Percentiles rank a stretch among this genome's conserved stretches.
Evolutionary conservation across 2,797 vertebrate genomes (phyloP).

Genomic region (Gephyroberyx darwinii): DNA sequence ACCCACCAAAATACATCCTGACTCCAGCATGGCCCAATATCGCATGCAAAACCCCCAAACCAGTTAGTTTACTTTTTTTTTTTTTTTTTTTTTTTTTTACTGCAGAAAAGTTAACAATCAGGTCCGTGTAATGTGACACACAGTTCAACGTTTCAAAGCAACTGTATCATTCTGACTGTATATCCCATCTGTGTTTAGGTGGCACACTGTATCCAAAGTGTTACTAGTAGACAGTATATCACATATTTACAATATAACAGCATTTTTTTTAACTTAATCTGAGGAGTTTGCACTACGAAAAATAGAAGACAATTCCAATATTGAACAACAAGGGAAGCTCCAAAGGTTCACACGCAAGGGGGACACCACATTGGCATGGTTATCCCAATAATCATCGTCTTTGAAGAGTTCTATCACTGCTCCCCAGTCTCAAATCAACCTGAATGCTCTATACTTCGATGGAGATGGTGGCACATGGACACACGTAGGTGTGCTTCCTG

Average conservation of each 20-base stretch:
- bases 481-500: constrained; percentile 36
- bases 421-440: constrained; percentile 9
- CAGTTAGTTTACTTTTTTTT: constrained; percentile 34
- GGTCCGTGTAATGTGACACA: constrained; percentile 37
- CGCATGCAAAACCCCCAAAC: constrained; percentile 34
- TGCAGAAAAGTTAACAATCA: constrained; percentile 60
- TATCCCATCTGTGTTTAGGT: constrained; percentile 42
- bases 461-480: constrained; percentile 23
- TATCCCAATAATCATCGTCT: constrained; percentile 32
- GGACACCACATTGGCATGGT: constrained; percentile 55
- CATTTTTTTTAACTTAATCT: constrained; percentile 44
- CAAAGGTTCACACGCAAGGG: constrained; percentile 52
- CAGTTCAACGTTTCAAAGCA: constrained; percentile 38
- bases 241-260: constrained; percentile 70
- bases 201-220: constrained; percentile 54
- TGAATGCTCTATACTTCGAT: constrained; percentile 17
- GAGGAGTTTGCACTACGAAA: constrained; percentile 55
- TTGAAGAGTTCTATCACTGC: constrained; percentile 1
- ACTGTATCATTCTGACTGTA: constrained; percentile 41
- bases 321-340: constrained; percentile 57
- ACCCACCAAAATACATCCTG: constrained; percentile 33
- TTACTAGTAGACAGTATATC: constrained; percentile 51
- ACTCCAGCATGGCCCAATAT: constrained; percentile 15
- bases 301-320: constrained; percentile 44
- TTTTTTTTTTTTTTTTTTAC: constrained; percentile 62